Evolutionary conservation across 2,113 vertebrate genomes (phyloP).

Genomic region (Orthonyx spaldingii): DNA sequence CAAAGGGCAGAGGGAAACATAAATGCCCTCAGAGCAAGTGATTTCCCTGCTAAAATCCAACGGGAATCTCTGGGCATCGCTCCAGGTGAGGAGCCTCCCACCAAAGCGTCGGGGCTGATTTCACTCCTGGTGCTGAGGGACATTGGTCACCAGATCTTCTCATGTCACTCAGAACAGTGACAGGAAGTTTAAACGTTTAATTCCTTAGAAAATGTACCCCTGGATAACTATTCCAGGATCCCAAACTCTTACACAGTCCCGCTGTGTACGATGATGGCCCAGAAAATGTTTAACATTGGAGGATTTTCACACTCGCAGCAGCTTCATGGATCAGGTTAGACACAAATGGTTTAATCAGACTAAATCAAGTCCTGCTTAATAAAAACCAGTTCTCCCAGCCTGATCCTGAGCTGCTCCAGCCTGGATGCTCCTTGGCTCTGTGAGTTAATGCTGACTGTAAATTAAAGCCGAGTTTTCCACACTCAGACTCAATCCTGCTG

Average conservation of each 20-base stretch:
- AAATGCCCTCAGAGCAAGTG: fast-evolving
- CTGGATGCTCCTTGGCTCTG: background rate
- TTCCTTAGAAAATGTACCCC: background rate
- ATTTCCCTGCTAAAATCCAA: background rate
- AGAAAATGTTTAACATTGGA: background rate
- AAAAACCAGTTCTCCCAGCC: background rate
- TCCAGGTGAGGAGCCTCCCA: background rate
- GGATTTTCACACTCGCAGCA: background rate
- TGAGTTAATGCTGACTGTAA: background rate
- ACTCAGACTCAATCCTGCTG: background rate
- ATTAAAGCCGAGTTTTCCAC: background rate
- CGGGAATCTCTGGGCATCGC: fast-evolving
- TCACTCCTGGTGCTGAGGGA: background rate
- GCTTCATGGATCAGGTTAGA: background rate
- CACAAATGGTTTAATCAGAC: background rate
- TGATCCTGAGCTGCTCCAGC: background rate
- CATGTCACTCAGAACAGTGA: fast-evolving
- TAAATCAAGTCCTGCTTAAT: background rate
- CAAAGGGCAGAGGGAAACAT: background rate
- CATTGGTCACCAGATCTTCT: background rate
- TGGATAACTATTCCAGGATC: background rate
- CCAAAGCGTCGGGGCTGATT: fast-evolving
- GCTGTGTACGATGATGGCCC: background rate
- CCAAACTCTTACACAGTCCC: background rate
- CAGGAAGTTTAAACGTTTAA: background rate